Evolutionary conservation across 2,113 vertebrate species (phyloP), one percentile per base, ranked within the genome.

Genomic region (Emydura subglobosa): DNA sequence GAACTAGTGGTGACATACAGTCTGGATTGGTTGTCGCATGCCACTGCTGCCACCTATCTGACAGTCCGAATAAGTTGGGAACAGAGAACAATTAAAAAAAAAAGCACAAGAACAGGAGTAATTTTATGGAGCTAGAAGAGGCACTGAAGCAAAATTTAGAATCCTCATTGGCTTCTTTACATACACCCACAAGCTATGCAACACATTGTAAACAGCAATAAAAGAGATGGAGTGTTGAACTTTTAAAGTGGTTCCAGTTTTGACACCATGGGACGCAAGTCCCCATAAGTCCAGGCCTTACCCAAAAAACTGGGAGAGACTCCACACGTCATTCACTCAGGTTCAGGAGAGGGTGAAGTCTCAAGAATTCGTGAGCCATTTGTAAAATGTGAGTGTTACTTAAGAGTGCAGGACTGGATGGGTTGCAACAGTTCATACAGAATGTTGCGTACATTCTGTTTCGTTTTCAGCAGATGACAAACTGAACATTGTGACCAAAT

Each of bases 81-180:
- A 10, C 21, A 88, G 78, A 39, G 47, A 82, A 7, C 42, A 12
- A 27, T 0, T 24, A 42, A 19, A 39, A 39, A 39, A 6, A 17
- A 72, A 29, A 29, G 50, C 9, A 24, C 19, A 0, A 0, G 0
- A 1, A 9, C 2, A n/a, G 16, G 9, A 31, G 34, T 31, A 27
- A n/a, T 85, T 17, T 85, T 1, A 11, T 7, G 53, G 49, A 44
- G 22, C 22, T 74, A 42, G 59, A 2, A 1, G 25, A 7, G 24
- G 25, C 21, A 21, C n/a, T 74, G 9, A 68, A 47, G 1, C 22
- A n/a, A 53, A 6, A 74, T 42, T 74, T 21, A 74, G 34, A 74
- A 21, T 39, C 11, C 5, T 10, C 17, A 14, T 11, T 19, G 3
- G 13, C n/a, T 89, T 50, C 39, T 21, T 25, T 54, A 31, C 29